Evolutionary conservation across 2,113 vertebrate species (phyloP).

Genomic region (Lagopus muta): DNA sequence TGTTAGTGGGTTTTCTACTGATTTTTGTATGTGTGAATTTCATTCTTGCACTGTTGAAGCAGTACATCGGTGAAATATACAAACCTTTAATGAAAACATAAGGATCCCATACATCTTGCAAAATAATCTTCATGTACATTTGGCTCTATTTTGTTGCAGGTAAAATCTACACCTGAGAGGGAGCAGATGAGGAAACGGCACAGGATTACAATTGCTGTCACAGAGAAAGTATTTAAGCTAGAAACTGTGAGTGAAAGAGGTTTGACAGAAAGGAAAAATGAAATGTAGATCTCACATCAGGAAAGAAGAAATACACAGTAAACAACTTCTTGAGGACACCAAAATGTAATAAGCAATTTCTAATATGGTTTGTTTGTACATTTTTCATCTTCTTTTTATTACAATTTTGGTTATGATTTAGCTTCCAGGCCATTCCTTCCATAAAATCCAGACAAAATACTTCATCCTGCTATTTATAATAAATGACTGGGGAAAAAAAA

Average conservation of each 20-base stretch:
- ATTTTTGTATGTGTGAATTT: background rate
- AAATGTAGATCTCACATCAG: background rate
- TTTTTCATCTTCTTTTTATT: constrained; percentile 11
- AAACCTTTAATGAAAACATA: constrained; percentile 5
- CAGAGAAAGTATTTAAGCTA: background rate
- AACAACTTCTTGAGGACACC: background rate
- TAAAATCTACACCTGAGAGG: background rate
- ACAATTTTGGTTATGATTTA: background rate
- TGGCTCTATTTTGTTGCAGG: background rate
- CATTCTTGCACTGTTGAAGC: background rate
- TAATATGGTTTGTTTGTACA: background rate
- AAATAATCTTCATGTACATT: background rate
- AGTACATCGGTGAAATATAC: background rate
- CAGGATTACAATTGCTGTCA: background rate
- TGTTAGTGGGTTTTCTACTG: background rate
- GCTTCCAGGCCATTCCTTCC: background rate
- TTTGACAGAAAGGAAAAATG: constrained; percentile 16
- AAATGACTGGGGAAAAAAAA: background rate
- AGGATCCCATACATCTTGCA: background rate
- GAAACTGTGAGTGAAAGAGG: background rate
- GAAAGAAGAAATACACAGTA: background rate
- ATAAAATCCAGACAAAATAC: constrained; percentile 26
- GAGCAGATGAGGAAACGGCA: background rate
- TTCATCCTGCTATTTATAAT: background rate
- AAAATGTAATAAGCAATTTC: background rate